Conservation (phyloP, 2,888 invertebrate genomes). For the Bombylius major region DNA sequence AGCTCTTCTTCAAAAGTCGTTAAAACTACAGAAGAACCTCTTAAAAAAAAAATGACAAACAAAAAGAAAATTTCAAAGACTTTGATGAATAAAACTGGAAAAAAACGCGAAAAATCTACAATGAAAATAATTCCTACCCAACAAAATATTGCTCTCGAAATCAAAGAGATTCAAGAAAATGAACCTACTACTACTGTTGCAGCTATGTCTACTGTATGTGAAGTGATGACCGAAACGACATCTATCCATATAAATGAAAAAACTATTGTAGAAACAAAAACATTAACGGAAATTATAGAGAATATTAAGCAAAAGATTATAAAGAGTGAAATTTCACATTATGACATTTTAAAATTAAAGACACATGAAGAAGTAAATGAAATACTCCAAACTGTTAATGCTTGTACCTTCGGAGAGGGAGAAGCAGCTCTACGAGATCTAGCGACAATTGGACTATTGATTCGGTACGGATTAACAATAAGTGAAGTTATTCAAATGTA, state of each 20-base stretch:
- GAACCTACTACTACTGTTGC: slow-evolving; percentile 5
- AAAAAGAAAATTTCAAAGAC: slow-evolving; percentile 35
- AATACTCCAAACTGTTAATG: slow-evolving; percentile 58
- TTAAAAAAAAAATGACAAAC: slow-evolving; percentile 25
- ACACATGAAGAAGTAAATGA: slow-evolving; percentile 62
- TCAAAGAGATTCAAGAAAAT: background rate
- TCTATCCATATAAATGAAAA: slow-evolving; percentile 24
- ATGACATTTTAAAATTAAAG: slow-evolving; percentile 45
- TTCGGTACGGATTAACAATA: slow-evolving; percentile 61
- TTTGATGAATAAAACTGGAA: slow-evolving; percentile 23
- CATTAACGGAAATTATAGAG: slow-evolving; percentile 40
- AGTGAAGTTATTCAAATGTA: slow-evolving; percentile 67
- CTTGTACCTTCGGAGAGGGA: slow-evolving; percentile 68
- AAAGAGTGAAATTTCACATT: slow-evolving; percentile 33
- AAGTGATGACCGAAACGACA: slow-evolving; percentile 20
- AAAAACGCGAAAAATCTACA: slow-evolving; percentile 27
- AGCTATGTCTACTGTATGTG: slow-evolving; percentile 4
- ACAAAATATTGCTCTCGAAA: slow-evolving; percentile 22
- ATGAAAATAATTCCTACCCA: slow-evolving; percentile 24
- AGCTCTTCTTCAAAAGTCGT: slow-evolving; percentile 38
- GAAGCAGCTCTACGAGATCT: slow-evolving; percentile 66
- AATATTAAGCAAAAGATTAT: slow-evolving; percentile 32
- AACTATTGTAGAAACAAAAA: slow-evolving; percentile 25
- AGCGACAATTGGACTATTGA: slow-evolving; percentile 67
- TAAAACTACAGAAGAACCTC: slow-evolving; percentile 35